phyloP scores from a whole-genome alignment of 2,113 vertebrate genomes.

The Lophotis ruficrista region DNA sequence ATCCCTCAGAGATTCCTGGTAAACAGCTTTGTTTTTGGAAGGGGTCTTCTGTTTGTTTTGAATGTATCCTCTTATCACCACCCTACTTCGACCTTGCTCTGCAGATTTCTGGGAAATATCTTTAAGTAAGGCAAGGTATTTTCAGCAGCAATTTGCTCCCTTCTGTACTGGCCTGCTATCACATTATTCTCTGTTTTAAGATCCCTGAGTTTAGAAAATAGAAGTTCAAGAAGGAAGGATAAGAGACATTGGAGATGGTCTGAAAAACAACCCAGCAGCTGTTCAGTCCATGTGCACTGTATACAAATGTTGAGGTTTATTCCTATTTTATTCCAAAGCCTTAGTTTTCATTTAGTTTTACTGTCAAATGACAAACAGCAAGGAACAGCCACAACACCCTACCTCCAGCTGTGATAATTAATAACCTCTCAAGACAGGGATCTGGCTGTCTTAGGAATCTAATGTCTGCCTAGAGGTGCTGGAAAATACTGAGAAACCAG shows the following conservation, averaged over 20 bases:
- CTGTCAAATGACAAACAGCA: constrained; percentile 50
- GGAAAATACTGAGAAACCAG: constrained; percentile 7
- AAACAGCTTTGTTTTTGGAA: background rate
- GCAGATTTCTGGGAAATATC: background rate
- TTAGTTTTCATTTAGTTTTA: constrained; percentile 33
- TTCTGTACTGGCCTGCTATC: background rate
- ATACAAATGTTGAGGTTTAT: constrained; percentile 38
- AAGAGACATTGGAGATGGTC: background rate
- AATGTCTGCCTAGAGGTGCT: constrained; percentile 42
- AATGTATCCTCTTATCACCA: background rate
- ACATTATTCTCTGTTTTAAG: constrained; percentile 6
- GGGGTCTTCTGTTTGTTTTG: background rate
- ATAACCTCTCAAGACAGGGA: constrained; percentile 60
- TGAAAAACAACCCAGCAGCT: constrained; percentile 56
- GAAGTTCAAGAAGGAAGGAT: constrained; percentile 1
- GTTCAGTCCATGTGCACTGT: constrained; percentile 31
- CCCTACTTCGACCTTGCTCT: rapidly evolving
- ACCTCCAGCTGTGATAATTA: constrained; percentile 70
- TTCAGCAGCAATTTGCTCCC: background rate
- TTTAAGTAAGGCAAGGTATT: background rate
- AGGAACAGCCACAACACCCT: constrained; percentile 17
- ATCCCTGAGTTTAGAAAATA: background rate
- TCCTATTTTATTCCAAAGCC: constrained; percentile 28
- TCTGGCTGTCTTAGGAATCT: constrained; percentile 30
- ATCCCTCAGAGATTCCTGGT: background rate